Evolutionary conservation across 2,113 vertebrate genomes (phyloP).

Genomic region (Zosterops borbonicus): DNA sequence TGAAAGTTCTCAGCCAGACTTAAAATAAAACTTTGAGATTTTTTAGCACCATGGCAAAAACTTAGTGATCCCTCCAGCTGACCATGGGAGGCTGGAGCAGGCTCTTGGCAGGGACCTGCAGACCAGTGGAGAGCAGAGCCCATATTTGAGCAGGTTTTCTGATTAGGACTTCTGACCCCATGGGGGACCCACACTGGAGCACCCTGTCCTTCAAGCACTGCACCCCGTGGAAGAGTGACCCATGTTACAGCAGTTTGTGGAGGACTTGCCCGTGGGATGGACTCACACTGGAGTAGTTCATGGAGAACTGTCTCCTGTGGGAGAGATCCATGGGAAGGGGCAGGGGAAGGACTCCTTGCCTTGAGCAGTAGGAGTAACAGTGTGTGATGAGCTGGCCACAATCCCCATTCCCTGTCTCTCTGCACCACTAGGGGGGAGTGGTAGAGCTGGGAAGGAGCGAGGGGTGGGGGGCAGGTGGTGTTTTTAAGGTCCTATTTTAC

Average conservation of each 20-base stretch:
- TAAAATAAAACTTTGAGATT: not conserved
- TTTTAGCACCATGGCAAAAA: not conserved
- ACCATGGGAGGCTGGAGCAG: not conserved
- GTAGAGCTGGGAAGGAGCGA: not conserved
- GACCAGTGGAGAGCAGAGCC: not conserved
- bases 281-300: accelerated
- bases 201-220: not conserved
- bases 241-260: accelerated
- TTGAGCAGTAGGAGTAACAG: not conserved
- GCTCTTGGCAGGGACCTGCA: not conserved
- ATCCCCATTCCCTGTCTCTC: not conserved
- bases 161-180: not conserved
- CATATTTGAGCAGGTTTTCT: not conserved
- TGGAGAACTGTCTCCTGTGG: not conserved
- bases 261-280: not conserved
- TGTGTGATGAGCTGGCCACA: not conserved
- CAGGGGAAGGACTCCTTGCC: not conserved
- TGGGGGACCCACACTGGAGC: no score
- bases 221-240: not conserved
- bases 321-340: not conserved
- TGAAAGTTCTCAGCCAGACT: not conserved
- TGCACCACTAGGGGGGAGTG: not conserved
- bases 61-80: not conserved
- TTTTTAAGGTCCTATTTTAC: not conserved
- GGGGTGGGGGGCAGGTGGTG: no score